Conservation (phyloP, 2,797 vertebrate genomes). For the Syngnathus acus region DNA sequence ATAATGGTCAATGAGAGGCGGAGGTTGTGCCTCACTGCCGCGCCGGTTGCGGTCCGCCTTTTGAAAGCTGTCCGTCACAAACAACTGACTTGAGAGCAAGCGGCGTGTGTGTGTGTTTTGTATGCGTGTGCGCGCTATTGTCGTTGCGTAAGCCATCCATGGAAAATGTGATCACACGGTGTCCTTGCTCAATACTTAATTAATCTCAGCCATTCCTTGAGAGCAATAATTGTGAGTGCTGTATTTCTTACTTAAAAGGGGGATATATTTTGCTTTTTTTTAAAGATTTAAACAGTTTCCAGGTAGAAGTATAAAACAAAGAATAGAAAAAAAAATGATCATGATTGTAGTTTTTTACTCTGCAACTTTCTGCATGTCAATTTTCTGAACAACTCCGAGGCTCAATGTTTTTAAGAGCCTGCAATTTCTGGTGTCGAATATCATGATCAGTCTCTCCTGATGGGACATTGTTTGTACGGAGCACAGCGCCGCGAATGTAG, state of each 20-base stretch:
- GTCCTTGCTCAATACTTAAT: constrained; percentile 18
- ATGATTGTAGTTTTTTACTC: background rate
- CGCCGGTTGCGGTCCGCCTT: background rate
- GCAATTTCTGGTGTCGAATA: background rate
- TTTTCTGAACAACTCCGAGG: background rate
- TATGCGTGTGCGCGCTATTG: constrained; percentile 14
- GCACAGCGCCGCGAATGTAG: background rate
- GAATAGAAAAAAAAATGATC: no score
- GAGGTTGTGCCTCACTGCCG: constrained; percentile 15
- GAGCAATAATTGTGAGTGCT: background rate
- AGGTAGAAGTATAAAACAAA: background rate
- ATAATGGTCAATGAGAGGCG: constrained; percentile 22
- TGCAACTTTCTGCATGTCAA: background rate
- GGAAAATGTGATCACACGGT: constrained; percentile 20
- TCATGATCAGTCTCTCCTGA: background rate
- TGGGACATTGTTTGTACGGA: background rate
- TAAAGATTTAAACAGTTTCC: background rate
- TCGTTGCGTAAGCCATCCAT: constrained; percentile 35
- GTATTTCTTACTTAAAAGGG: background rate
- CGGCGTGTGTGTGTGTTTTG: constrained; percentile 1
- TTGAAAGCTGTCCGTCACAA: constrained; percentile 18
- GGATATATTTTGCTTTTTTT: background rate
- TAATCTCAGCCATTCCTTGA: constrained; percentile 8
- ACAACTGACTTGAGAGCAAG: constrained; percentile 10
- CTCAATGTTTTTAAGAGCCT: background rate